These are phyloP conservation scores for Tolypeutes matacus DNA, from an alignment of 2,797 vertebrate species.

Conservation along the genomic window DNA sequence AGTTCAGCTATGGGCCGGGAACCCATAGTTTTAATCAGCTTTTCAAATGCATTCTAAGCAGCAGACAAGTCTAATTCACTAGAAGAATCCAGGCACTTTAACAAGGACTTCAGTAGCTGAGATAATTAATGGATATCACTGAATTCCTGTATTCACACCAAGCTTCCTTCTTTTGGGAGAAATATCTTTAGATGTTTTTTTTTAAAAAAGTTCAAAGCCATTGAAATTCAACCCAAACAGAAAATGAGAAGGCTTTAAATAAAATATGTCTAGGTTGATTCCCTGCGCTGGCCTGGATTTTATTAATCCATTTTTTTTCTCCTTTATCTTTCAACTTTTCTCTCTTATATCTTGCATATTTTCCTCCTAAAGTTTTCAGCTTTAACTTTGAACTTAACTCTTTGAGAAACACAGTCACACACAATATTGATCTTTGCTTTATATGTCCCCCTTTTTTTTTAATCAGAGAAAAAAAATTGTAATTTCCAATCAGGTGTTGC, in stretches of 20 bases:
- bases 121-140: not conserved
- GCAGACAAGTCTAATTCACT: not conserved
- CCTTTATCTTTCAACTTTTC: conserved; percentile 54
- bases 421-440: conserved; percentile 60
- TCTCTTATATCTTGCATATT: conserved; percentile 36
- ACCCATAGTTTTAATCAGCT: not conserved
- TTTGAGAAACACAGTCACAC: not conserved
- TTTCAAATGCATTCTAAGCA: not conserved
- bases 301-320: conserved; percentile 59
- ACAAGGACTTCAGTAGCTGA: not conserved
- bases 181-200: conserved; percentile 18
- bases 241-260: conserved; percentile 70
- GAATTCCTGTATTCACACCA: not conserved
- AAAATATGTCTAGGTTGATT: conserved; percentile 71
- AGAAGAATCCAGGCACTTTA: not conserved
- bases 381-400: conserved; percentile 50
- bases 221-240: conserved; percentile 69
- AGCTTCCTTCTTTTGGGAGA: conserved; percentile 26
- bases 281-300: conserved; percentile 43
- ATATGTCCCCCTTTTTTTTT: conserved; percentile 40
- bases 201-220: conserved; percentile 48
- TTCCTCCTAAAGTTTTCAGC: conserved; percentile 19
- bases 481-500: conserved; percentile 62
- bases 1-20: not conserved
- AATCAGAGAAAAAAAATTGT: conserved; percentile 32